Evolutionary conservation across 2,888 invertebrate genomes (phyloP).

Genomic region (Limnephilus lunatus): DNA sequence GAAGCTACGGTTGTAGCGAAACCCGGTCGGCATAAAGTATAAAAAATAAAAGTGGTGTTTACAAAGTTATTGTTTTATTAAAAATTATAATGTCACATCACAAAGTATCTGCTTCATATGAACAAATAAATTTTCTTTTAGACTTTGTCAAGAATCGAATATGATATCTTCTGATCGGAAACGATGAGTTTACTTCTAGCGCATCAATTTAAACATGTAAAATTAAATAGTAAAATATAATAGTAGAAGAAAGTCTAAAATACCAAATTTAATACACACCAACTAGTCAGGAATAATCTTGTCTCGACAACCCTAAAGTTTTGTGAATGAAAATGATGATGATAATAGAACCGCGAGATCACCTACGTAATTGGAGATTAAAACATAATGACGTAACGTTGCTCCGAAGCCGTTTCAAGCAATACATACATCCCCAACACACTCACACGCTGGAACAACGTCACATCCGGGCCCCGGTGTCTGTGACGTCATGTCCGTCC

Average conservation of each 20-base stretch:
- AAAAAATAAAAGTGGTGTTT: too few relatives aligned
- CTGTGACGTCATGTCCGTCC: slow-evolving; percentile 63
- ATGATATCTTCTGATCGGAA: background rate
- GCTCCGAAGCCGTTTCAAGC: background rate
- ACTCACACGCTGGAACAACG: slow-evolving; percentile 16
- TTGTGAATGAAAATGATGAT: background rate
- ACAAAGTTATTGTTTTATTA: too few relatives aligned
- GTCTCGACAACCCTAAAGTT: slow-evolving; percentile 15
- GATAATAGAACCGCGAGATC: slow-evolving; percentile 4
- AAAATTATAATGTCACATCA: too few relatives aligned
- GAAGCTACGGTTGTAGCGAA: too few relatives aligned
- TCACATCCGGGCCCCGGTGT: slow-evolving; percentile 52
- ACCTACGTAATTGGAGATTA: slow-evolving; percentile 36
- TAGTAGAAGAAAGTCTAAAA: background rate
- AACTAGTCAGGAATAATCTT: background rate
- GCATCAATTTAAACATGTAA: background rate
- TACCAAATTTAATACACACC: background rate
- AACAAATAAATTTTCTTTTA: too few relatives aligned
- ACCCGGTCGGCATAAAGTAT: too few relatives aligned
- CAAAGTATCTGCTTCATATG: too few relatives aligned
- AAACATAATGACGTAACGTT: slow-evolving; percentile 36
- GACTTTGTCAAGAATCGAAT: background rate
- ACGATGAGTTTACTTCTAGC: background rate
- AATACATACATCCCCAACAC: slow-evolving; percentile 34
- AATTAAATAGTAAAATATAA: background rate